Evolutionary conservation across 2,113 vertebrate genomes (phyloP).

Genomic region (Salvator merianae): DNA sequence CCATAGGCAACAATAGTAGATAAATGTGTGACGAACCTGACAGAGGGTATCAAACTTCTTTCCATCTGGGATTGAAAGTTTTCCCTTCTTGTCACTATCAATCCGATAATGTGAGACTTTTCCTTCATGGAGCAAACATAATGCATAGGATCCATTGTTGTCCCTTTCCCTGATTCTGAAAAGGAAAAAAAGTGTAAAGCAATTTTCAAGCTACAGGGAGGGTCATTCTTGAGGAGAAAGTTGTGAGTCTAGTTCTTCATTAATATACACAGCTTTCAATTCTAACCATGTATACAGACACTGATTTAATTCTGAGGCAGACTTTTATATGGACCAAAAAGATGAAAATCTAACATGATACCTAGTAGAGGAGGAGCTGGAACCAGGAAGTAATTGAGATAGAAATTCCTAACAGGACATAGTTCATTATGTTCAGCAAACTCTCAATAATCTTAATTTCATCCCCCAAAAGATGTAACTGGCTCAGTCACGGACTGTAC

Average conservation of each 20-base stretch:
- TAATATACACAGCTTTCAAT: not conserved
- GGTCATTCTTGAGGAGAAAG: not conserved
- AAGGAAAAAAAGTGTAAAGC: not conserved
- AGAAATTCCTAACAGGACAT: no score
- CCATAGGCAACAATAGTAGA: not conserved
- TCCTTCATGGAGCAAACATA: constrained; percentile 88
- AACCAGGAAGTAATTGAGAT: no score
- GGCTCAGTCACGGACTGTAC: no score
- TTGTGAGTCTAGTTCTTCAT: not conserved
- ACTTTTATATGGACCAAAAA: no score
- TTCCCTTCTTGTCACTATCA: constrained; percentile 85
- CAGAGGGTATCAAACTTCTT: constrained; percentile 98
- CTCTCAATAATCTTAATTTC: no score
- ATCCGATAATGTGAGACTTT: constrained; percentile 94
- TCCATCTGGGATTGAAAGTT: constrained; percentile 93
- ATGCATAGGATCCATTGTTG: constrained; percentile 85
- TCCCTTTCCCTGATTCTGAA: constrained; percentile 90
- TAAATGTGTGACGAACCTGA: constrained; percentile 81
- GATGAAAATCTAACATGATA: no score
- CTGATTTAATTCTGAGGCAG: no score
- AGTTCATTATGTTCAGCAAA: no score
- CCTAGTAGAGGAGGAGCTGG: no score
- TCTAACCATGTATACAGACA: not conserved
- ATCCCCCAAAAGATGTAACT: no score
- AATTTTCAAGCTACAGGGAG: not conserved